These are phyloP conservation scores for Ostrea denselamellosa DNA, from an alignment of 1,140 invertebrate species.

Conservation along the genomic window DNA sequence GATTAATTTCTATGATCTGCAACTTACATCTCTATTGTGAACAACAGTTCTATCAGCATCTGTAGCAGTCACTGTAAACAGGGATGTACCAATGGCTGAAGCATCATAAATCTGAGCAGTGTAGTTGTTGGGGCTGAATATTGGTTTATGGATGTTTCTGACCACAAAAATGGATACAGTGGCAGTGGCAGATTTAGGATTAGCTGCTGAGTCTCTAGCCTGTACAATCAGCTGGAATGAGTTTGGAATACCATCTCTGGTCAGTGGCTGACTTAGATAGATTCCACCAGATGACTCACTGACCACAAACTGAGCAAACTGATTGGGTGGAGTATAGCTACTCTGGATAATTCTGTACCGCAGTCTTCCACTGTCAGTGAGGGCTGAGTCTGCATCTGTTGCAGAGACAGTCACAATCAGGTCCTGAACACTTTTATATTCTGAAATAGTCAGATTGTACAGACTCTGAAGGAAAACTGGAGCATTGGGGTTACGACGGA, in stretches of 20 bases:
- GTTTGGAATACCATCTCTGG: conserved; percentile 41
- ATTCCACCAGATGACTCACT: conserved; percentile 57
- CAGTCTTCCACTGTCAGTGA: conserved; percentile 34
- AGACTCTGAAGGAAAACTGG: conserved; percentile 57
- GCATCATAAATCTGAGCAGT: conserved; percentile 54
- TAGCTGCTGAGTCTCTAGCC: conserved; percentile 47
- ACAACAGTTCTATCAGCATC: conserved; percentile 59
- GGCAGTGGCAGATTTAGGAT: conserved; percentile 50
- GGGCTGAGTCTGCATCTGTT: conserved; percentile 57
- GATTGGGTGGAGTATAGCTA: conserved; percentile 38
- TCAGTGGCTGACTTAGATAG: conserved; percentile 58
- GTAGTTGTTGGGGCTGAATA: conserved; percentile 50
- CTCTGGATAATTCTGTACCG: conserved; percentile 16
- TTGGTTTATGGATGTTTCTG: conserved; percentile 79
- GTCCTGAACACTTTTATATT: conserved; percentile 56
- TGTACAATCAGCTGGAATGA: conserved; percentile 55
- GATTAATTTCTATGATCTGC: not conserved
- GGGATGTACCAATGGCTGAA: conserved; percentile 55
- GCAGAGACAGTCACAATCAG: conserved; percentile 56
- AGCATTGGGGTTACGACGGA: conserved; percentile 65
- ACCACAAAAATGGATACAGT: conserved; percentile 82
- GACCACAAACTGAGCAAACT: conserved; percentile 47
- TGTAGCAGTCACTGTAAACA: conserved; percentile 61
- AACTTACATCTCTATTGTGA: conserved; percentile 55
- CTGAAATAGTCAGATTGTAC: conserved; percentile 63